Conservation (phyloP, 2,113 vertebrate genomes). For the Melanocharis versteri region DNA sequence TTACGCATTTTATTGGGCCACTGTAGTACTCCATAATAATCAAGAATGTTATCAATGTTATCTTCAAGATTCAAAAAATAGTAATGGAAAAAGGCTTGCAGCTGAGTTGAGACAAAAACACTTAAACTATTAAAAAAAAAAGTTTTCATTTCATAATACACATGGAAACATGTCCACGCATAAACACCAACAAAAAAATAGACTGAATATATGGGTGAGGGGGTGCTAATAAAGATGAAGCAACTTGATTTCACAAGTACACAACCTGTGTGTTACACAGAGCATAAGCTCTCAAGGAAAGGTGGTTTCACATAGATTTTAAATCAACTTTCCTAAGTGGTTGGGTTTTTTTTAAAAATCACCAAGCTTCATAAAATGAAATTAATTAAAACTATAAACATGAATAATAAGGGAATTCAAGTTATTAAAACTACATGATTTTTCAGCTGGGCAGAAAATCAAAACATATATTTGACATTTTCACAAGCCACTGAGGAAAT, state of each 20-base stretch:
- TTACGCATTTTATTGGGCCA: neutral
- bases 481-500: conserved; percentile 37
- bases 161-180: neutral
- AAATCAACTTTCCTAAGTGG: neutral
- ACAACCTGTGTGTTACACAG: neutral
- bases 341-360: neutral
- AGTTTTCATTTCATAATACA: neutral
- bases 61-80: neutral
- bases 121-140: neutral
- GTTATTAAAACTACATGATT: conserved; percentile 48
- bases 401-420: conserved; percentile 44
- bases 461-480: conserved; percentile 47
- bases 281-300: neutral
- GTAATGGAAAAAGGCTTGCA: neutral
- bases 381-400: conserved; percentile 17
- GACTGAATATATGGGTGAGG: neutral
- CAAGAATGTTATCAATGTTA: neutral
- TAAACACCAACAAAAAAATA: neutral
- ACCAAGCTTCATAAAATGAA: neutral
- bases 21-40: neutral
- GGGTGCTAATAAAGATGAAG: neutral
- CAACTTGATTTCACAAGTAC: neutral
- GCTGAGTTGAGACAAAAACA: neutral
- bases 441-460: conserved; percentile 62
- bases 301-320: neutral